These are phyloP conservation scores for Panulirus ornatus DNA, from an alignment of 1,140 invertebrate species.

Conservation along the genomic window DNA sequence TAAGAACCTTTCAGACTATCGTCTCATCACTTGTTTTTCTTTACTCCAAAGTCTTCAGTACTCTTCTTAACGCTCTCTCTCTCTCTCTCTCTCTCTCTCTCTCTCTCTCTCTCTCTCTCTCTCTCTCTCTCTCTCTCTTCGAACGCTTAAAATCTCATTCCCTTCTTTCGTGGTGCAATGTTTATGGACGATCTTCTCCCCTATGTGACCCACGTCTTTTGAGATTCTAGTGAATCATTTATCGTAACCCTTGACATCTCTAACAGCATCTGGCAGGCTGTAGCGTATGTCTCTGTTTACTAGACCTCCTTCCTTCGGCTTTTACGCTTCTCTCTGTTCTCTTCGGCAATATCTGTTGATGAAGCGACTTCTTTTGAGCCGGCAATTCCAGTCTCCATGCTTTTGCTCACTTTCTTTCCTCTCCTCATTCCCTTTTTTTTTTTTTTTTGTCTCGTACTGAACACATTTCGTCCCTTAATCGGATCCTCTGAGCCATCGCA, in stretches of 20 bases:
- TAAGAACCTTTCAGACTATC: not conserved
- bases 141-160: no score
- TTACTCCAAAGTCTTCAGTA: no score
- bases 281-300: no score
- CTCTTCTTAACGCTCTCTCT: not conserved
- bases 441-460: not conserved
- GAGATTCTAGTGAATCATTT: no score
- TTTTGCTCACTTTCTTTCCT: not conserved
- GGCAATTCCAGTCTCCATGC: not conserved
- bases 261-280: no score
- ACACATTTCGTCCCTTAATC: not conserved
- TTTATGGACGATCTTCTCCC: not conserved
- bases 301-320: not conserved
- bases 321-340: not conserved
- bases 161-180: not conserved
- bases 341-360: not conserved
- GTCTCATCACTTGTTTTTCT: not conserved
- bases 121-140: not conserved
- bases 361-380: no score
- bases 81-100: not conserved
- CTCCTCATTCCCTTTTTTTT: not conserved
- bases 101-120: not conserved
- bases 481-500: no score
- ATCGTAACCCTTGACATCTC: no score
- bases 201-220: not conserved